Evolutionary conservation across 2,888 invertebrate species (phyloP), one percentile per base, ranked within the genome.

Genomic region (Campaea margaritaria): DNA sequence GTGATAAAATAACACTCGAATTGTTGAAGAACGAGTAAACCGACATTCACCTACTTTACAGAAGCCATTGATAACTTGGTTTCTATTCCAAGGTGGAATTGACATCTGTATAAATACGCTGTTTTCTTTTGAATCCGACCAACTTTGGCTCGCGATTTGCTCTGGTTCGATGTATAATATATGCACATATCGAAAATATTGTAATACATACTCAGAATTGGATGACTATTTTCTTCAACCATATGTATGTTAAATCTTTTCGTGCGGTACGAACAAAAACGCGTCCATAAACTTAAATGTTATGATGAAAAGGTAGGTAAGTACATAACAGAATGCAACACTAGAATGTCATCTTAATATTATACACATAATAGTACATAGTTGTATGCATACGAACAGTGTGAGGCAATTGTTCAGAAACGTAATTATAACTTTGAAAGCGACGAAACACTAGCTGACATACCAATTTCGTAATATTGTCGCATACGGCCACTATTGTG

Each of bases 21-120:
- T 47, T 27, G 36, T 50, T 47, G 9, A 41, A 48, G 12, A 42
- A 34, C 21, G 12, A 60, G 43, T 62, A 45, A 38, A 14, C 65
- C 69, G 69, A 66, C 69, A 76, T 72, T 77, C 67, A 73, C 73
- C 72, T 69, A 72, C 54, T 67, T 69, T 67, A 60, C n/a, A 52
- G 60, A 64, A 68, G 62, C 43, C 65, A 68, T 72, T 64, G 67
- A 56, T 59, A 56, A 58, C 61, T 63, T 65, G 51, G 67, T 58
- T 64, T 70, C 67, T 41, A 61, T 57, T 65, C 69, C 66, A 72
- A 60, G 68, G 72, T 65, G 50, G 39, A 52, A 55, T 55, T 64
- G 59, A 42, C 71, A 72, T 69, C 68, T 75, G 70, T 68, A 48
- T 67, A 64, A 69, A 74, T 52, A 69, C 45, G 47, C 36, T 43